phyloP scores from a whole-genome alignment of 1,140 invertebrate genomes.

The Sycobia sp. region DNA sequence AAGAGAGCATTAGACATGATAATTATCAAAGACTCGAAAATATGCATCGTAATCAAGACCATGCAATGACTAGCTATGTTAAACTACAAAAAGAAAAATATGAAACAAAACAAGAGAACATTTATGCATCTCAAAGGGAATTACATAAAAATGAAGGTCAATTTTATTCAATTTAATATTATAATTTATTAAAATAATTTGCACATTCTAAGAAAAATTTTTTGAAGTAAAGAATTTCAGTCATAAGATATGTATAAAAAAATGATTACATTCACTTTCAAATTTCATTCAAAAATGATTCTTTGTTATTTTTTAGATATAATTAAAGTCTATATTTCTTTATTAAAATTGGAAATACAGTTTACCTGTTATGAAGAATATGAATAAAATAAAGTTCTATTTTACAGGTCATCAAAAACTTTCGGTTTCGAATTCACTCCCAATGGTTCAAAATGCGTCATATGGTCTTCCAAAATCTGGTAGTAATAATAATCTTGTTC shows the following conservation, averaged over 20 bases:
- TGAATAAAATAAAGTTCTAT: background rate
- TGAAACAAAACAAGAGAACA: conserved; percentile 53
- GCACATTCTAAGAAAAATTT: too few relatives aligned
- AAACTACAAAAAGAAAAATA: conserved; percentile 58
- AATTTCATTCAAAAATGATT: background rate
- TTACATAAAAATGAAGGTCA: conserved; percentile 51
- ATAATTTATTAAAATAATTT: too few relatives aligned
- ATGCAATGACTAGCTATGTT: conserved; percentile 48
- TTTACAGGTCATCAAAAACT: conserved; percentile 49
- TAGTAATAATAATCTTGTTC: conserved; percentile 50
- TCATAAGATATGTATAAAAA: background rate
- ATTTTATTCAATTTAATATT: conserved; percentile 32
- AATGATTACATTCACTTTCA: background rate
- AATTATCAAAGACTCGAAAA: conserved; percentile 55
- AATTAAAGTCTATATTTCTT: background rate
- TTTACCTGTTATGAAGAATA: background rate
- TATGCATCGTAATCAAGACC: conserved; percentile 44
- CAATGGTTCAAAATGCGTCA: conserved; percentile 44
- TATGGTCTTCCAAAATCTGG: conserved; percentile 53
- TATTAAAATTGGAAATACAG: too few relatives aligned
- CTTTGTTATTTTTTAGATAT: background rate
- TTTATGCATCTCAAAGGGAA: conserved; percentile 53
- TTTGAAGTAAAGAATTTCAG: too few relatives aligned
- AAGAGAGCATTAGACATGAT: conserved; percentile 50
- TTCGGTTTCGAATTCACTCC: conserved; percentile 48